phyloP scores from a whole-genome alignment of 37 sponge, comb jelly and placozoan species.

The Mnemiopsis leidyi region DNA sequence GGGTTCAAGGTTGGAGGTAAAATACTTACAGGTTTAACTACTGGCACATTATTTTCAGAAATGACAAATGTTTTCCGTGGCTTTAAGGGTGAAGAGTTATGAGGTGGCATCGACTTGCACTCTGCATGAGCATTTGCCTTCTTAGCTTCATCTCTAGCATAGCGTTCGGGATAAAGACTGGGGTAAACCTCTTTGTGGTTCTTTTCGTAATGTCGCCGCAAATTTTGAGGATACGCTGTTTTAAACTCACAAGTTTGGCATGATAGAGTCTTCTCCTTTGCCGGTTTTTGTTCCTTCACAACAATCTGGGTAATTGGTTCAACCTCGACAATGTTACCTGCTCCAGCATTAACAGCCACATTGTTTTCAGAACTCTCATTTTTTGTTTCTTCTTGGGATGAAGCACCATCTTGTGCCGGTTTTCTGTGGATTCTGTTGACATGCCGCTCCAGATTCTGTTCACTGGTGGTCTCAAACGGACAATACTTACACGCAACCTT shows the following conservation, averaged over 20 bases:
- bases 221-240: not conserved
- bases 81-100: not conserved
- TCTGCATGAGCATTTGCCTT: not conserved
- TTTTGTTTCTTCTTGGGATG: not conserved
- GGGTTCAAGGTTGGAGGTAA: too few relatives aligned
- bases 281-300: not conserved
- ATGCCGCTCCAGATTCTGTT: not conserved
- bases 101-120: not conserved
- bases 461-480: not conserved
- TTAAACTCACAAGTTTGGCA: not conserved
- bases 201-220: not conserved
- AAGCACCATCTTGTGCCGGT: not conserved
- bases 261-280: not conserved
- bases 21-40: not conserved
- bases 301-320: not conserved
- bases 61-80: not conserved
- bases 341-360: too few relatives aligned
- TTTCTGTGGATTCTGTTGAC: not conserved
- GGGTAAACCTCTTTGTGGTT: not conserved
- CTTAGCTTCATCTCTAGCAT: not conserved
- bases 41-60: not conserved
- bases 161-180: not conserved
- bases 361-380: not conserved
- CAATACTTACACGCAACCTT: not conserved
- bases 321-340: not conserved